Evolutionary conservation across 1,140 invertebrate species (phyloP).

Genomic region (Paraescarpia echinospica): DNA sequence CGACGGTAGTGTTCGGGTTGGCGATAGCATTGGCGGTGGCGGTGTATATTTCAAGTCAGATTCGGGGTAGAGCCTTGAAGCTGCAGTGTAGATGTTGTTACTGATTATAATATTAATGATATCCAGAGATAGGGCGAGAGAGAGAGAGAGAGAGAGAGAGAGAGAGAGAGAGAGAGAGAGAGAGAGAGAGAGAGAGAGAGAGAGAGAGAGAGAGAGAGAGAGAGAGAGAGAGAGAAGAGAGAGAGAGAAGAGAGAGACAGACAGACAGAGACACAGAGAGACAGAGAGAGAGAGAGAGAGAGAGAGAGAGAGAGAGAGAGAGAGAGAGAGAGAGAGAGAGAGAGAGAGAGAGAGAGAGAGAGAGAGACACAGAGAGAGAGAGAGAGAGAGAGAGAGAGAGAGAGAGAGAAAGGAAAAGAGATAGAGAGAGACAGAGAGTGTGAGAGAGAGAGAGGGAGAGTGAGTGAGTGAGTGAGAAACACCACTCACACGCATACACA

Average conservation of each 20-base stretch:
- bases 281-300: slow-evolving; percentile 30
- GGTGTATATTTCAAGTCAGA: too few relatives aligned
- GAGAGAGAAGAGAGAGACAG: slow-evolving; percentile 21
- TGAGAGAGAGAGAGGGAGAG: slow-evolving; percentile 14
- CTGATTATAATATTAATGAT: too few relatives aligned
- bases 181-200: not conserved
- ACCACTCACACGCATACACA: not conserved
- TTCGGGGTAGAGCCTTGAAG: too few relatives aligned
- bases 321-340: slow-evolving; percentile 28
- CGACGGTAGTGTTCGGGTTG: too few relatives aligned
- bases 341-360: slow-evolving; percentile 20
- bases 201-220: not conserved
- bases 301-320: slow-evolving; percentile 24
- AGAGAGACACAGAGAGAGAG: slow-evolving; percentile 14
- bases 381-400: slow-evolving; percentile 24
- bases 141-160: not conserved
- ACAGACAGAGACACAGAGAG: not conserved
- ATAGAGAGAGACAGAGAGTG: slow-evolving; percentile 17
- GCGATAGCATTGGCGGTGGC: too few relatives aligned
- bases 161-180: not conserved
- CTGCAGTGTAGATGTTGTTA: too few relatives aligned
- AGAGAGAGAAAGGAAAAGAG: slow-evolving; percentile 24
- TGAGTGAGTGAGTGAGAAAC: slow-evolving; percentile 20
- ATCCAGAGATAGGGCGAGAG: not conserved
- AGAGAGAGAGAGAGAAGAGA: not conserved